phyloP scores from a whole-genome alignment of 2,888 invertebrate genomes.

The Deilephila porcellus region DNA sequence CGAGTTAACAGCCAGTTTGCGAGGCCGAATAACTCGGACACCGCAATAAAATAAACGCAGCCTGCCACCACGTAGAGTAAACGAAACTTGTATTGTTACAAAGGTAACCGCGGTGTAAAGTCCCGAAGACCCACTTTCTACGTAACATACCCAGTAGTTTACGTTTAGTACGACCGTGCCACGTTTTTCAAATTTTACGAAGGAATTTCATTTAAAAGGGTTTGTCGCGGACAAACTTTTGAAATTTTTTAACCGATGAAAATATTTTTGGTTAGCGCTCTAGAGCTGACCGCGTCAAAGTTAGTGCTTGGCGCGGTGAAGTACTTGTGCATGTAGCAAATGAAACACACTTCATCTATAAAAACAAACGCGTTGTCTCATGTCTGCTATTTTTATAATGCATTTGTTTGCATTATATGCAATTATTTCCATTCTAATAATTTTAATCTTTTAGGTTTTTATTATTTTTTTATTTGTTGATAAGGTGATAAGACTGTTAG shows the following conservation, averaged over 20 bases:
- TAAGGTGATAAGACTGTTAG: too few species aligned
- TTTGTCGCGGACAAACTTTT: not conserved
- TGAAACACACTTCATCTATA: not conserved
- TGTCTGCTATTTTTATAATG: not conserved
- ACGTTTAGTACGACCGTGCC: not conserved
- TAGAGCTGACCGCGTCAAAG: conserved; percentile 1
- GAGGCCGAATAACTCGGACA: conserved; percentile 48
- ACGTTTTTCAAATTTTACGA: not conserved
- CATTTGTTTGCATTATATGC: too few species aligned
- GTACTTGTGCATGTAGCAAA: not conserved
- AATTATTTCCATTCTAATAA: too few species aligned
- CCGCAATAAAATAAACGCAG: conserved; percentile 63
- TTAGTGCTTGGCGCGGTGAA: not conserved
- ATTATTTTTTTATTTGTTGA: too few species aligned
- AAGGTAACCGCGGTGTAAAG: conserved; percentile 27
- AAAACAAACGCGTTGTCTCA: not conserved
- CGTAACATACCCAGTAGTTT: conserved; percentile 1
- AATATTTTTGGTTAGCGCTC: not conserved
- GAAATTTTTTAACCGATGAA: not conserved
- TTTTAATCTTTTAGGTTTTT: too few species aligned
- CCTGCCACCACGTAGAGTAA: conserved; percentile 51
- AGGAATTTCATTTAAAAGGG: conserved; percentile 23
- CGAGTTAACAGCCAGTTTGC: conserved; percentile 59
- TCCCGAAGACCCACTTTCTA: not conserved
- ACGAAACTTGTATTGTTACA: conserved; percentile 54